Evolutionary conservation across 2,797 vertebrate genomes (phyloP).

Genomic region (Amblyraja radiata): DNA sequence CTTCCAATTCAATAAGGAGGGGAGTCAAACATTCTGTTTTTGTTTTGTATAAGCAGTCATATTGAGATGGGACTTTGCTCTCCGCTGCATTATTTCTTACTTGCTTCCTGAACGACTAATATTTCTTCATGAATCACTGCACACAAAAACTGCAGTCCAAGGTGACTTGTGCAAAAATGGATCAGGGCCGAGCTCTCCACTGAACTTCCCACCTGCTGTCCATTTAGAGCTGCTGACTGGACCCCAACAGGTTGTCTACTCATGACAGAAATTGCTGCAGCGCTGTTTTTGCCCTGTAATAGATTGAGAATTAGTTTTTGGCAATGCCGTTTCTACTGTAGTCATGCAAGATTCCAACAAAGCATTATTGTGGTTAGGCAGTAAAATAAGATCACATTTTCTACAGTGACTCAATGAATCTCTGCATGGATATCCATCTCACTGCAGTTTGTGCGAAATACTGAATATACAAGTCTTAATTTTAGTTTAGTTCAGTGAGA

Average conservation of each 20-base stretch:
- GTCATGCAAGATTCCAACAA: neutral
- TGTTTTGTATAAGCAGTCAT: conserved; percentile 55
- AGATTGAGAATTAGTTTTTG: conserved; percentile 43
- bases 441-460: neutral
- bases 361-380: neutral
- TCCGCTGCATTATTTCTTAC: conserved; percentile 65
- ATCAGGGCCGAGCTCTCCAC: conserved; percentile 49
- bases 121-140: conserved; percentile 62
- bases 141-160: conserved; percentile 69
- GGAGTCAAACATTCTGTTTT: conserved; percentile 66
- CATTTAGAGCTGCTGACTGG: conserved; percentile 57
- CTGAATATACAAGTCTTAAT: too few relatives aligned
- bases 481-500: too few relatives aligned
- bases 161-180: conserved; percentile 89
- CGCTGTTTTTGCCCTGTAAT: conserved; percentile 88
- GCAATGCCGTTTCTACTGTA: neutral
- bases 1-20: conserved; percentile 53
- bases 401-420: neutral
- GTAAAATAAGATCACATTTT: neutral
- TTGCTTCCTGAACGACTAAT: conserved; percentile 64
- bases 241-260: conserved; percentile 49
- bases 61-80: conserved; percentile 61
- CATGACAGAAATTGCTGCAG: conserved; percentile 98
- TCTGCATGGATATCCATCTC: neutral
- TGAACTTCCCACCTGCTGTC: conserved; percentile 56